Evolutionary conservation across 1,140 invertebrate genomes (phyloP).

Genomic region (Araneus ventricosus): DNA sequence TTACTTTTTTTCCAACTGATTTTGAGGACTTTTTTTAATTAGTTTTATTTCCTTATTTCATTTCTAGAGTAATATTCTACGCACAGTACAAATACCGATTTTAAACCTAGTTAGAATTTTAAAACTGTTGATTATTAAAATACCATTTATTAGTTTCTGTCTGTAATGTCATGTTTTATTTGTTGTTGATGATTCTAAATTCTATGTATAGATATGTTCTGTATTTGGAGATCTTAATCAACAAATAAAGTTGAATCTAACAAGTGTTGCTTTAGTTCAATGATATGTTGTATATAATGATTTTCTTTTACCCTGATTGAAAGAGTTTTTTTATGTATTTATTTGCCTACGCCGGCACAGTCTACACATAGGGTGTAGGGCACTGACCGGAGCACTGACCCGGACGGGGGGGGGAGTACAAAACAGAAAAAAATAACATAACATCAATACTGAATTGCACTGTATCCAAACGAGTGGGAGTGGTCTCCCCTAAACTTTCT

Average conservation of each 20-base stretch:
- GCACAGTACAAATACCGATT: slow-evolving; percentile 35
- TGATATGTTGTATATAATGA: no score
- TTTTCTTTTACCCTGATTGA: no score
- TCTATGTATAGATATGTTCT: slow-evolving; percentile 14
- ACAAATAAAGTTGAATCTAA: background rate
- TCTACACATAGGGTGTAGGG: no score
- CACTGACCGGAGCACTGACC: no score
- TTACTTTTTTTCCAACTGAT: background rate
- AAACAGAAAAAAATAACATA: no score
- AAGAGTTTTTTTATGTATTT: no score
- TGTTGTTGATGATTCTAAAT: background rate
- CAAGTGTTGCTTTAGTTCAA: no score
- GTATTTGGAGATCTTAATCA: background rate
- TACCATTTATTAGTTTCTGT: background rate
- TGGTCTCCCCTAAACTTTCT: no score
- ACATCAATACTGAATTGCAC: no score
- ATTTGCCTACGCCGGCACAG: no score
- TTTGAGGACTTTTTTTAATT: background rate
- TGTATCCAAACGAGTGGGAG: no score
- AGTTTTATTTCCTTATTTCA: background rate
- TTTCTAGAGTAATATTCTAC: slow-evolving; percentile 26
- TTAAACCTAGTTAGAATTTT: slow-evolving; percentile 6
- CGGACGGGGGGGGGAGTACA: no score
- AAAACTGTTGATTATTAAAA: slow-evolving; percentile 8
- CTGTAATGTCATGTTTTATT: background rate